Evolutionary conservation across 2,113 vertebrate genomes (phyloP).

Genomic region (Mesocricetus auratus): DNA sequence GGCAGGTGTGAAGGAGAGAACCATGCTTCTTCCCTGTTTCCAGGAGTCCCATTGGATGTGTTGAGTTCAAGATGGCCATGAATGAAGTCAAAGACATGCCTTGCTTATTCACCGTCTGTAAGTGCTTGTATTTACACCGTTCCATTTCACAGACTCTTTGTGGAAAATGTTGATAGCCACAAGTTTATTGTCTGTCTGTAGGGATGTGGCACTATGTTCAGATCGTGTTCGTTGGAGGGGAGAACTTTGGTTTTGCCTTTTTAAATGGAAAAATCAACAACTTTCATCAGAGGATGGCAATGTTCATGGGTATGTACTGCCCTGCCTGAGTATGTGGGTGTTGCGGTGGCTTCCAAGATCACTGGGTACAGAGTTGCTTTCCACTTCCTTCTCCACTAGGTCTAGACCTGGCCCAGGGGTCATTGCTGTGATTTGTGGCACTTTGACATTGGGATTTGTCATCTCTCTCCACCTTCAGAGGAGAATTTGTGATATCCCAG

Average conservation of each 20-base stretch:
- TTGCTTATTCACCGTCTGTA: background rate
- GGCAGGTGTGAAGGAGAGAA: too few relatives aligned
- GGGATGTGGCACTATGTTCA: background rate
- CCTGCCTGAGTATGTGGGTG: too few relatives aligned
- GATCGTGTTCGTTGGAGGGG: background rate
- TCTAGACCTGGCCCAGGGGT: background rate
- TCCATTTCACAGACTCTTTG: background rate
- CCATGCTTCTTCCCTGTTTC: background rate
- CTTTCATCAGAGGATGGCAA: background rate
- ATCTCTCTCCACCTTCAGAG: background rate
- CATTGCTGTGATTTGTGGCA: background rate
- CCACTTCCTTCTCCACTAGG: background rate
- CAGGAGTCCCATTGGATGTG: background rate
- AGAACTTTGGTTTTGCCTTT: background rate
- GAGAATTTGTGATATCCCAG: background rate
- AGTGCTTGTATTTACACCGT: background rate
- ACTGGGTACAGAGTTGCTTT: background rate
- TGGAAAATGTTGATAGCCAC: background rate
- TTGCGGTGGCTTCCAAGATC: background rate
- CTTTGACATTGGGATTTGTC: background rate
- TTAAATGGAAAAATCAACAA: background rate
- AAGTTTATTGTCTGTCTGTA: background rate
- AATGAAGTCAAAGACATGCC: background rate
- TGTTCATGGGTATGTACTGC: background rate
- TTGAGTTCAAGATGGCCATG: background rate